phyloP scores from a whole-genome alignment of 2,113 vertebrate species.

The Tauraco erythrolophus region DNA sequence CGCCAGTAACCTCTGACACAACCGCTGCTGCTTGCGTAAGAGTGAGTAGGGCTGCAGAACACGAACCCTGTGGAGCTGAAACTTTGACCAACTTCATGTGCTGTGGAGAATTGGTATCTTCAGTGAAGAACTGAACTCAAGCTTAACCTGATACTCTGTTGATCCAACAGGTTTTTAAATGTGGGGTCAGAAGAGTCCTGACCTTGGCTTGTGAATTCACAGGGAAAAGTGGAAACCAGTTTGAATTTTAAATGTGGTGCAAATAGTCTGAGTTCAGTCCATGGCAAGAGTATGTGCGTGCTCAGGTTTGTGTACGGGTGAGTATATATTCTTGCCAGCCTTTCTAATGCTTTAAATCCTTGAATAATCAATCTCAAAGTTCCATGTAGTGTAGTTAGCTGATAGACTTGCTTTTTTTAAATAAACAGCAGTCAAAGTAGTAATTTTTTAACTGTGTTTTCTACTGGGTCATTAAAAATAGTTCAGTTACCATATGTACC shows the following conservation, averaged over 20 bases:
- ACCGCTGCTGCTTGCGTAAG: accelerated
- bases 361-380: not conserved
- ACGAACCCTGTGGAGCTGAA: not conserved
- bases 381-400: not conserved
- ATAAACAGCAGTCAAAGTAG: not conserved
- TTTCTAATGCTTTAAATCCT: not conserved
- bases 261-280: not conserved
- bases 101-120: not conserved
- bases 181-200: not conserved
- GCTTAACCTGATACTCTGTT: not conserved
- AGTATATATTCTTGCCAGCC: not conserved
- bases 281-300: not conserved
- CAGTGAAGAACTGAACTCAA: not conserved
- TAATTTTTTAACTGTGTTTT: conserved; percentile 36
- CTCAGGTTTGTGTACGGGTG: not conserved
- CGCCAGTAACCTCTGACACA: not conserved
- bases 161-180: not conserved
- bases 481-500: not conserved
- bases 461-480: conserved; percentile 5
- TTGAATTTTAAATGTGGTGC: not conserved
- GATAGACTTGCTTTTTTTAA: not conserved
- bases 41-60: not conserved
- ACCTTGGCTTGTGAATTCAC: not conserved
- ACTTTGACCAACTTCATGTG: not conserved
- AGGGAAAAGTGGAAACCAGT: not conserved